Base-by-base conservation (phyloP, 2,113 vertebrate genomes). In the Oncorhynchus keta region DNA sequence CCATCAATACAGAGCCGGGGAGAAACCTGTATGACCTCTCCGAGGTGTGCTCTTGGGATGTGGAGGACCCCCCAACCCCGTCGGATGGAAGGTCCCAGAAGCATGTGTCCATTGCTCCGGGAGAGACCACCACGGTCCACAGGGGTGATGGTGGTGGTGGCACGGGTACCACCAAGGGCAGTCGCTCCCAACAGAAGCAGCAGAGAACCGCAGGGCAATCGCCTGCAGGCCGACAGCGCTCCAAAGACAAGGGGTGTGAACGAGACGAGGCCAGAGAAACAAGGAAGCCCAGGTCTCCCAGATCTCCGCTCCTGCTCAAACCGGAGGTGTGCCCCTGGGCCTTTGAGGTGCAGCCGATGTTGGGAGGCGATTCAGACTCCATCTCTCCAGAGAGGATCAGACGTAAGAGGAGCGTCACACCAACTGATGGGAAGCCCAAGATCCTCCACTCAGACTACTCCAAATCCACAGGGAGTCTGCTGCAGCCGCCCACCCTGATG, bases 21-120 rank as follows among this genome's bases (percentile, higher is more conserved):
- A 90, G 93, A 77, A 90, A 94, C 72, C 93, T 92, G 71, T 96
- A 96, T 2, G 93, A 99, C 73, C 93, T 96, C 75, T 96, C 94
- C 1, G 97, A 99, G 88, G 95, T 98, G 78, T 98, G 96, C 89
- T 95, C 96, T 70, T 99, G 98, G 98, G 98, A 99, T 75, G 39
- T 95, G 69, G 96, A 98, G 59, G 96, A 98, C 75, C 90, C 95
- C 80, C 92, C 90, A 69, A 94, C 94, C 12, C 93, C 94, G 81
- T 91, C 93, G 51, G 97, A 98, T 83, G 88, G 91, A 2, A 99
- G 94, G 90, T 87, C 90, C 86, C 97, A 99, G 91, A 99, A 98
- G 89, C 98, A 98, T 0, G 97, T 99, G n/a, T 99, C 96, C 80
- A 99, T 99, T 51, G 98, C 93, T 57, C 95, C 96, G 32, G 94